Base-by-base conservation (phyloP, 2,113 vertebrate genomes). In the Paramisgurnus dabryanus region DNA sequence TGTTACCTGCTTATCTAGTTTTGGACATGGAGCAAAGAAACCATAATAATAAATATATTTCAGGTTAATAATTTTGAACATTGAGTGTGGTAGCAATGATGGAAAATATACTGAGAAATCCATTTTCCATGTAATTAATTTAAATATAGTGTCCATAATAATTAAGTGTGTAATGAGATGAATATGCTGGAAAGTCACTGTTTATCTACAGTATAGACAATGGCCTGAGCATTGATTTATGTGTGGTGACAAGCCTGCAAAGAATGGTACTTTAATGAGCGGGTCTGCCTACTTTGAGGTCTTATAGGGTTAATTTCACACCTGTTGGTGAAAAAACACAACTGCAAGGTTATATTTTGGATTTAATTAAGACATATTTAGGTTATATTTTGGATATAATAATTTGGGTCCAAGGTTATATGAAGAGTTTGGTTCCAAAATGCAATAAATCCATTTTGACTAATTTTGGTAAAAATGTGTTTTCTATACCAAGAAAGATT, bases 261-360 rank as follows among this genome's bases (percentile, higher is more conserved):
- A 80, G 67, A 85, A 83, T 81, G 50, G 66, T 63, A 60, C 73
- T 64, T 75, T 86, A 87, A 85, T 86, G 85, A 86, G 82, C 81
- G 64, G 64, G 72, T 85, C 49, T 65, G 12, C 70, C 82, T 49
- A 85, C 66, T 80, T 53, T 80, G 79, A 86, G 77, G 74, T 79
- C 74, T 87, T 76, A 57, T 67, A 69, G 68, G 83, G 84, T 91
- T 86, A 87, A 86, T 85, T 81, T 68, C 80, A 77, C 67, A 82
- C 27, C 81, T 80, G 47, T 64, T 71, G 18, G 61, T 41, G 17
- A 47, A 12, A 41, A 64, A 49, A 41, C 61, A 78, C 27, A 34
- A 12, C 39, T 13, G 72, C 78, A 68, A 74, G 74, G 76, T 66
- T 76, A 66, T 22, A 66, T 43, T 10, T 50, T 7, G 12, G 47